Base-by-base conservation (phyloP, 2,113 vertebrate genomes). In the Oncorhynchus masou region DNA sequence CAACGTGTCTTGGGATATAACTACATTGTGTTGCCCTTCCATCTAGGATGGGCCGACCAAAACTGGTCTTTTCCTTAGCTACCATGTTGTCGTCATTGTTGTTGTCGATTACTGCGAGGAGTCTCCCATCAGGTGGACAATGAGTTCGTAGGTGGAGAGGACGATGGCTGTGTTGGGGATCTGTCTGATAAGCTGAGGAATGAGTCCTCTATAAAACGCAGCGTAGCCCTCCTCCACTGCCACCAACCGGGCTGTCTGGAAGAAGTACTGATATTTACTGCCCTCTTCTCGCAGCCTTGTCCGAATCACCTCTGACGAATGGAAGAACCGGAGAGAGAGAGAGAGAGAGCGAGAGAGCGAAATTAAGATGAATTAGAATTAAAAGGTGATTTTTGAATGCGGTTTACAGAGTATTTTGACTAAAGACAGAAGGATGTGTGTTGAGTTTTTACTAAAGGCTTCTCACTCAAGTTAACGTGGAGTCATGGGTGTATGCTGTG, bases 111-210 rank as follows among this genome's bases (percentile, higher is more conserved):
- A 96, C 88, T 97, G 94, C 1, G 90, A 34, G 2, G 8, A 89
- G 31, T 96, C 93, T 76, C 94, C 94, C 59, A 99, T 84, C 76
- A 99, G 93, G 82, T 98, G 95, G 72, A 99, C 92, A 3, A 99
- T 95, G 15, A 99, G 73, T 94, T 99, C 98, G 0, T 99, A 99
- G 4, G 97, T 96, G 57, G 96, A 98, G 72, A 99, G 82, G 84
- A 99, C 97, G 5, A 99, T 97, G 83, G 97, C 98, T 2, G 98
- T 99, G 87, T 99, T 99, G n/a, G 98, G 98, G 71, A 99, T 99
- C 90, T 99, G 98, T 85, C 95, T 89, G 89, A 99, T 94, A 76
- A 99, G 95, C 81, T 99, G 98, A 68, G 97, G 97, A 89, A 96
- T 93, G 45, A 99, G 97, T 93, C 98, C 98, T 90, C 98, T 93